Conservation (phyloP, 1,140 invertebrate genomes). For the Orchesella cincta region DNA sequence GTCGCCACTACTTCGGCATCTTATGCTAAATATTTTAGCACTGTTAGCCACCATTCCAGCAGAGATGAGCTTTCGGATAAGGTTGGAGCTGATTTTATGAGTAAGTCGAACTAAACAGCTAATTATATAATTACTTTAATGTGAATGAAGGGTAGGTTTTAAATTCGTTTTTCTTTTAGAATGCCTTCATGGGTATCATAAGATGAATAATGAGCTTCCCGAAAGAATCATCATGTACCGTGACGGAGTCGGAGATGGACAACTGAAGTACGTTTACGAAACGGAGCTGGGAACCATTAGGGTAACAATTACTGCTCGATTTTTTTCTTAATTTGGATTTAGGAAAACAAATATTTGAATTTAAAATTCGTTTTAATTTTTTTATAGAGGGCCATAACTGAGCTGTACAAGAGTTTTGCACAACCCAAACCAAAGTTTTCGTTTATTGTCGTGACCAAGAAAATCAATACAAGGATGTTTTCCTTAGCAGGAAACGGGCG, state of each 20-base stretch:
- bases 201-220: conserved; percentile 56
- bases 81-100: conserved; percentile 64
- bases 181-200: conserved; percentile 60
- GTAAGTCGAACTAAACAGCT: conserved; percentile 31
- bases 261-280: conserved; percentile 59
- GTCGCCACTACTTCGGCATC: conserved; percentile 72
- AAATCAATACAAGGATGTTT: conserved; percentile 62
- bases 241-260: conserved; percentile 84
- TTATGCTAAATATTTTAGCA: conserved; percentile 69
- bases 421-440: conserved; percentile 55
- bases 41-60: conserved; percentile 67
- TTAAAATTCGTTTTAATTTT: not conserved
- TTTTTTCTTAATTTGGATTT: not conserved
- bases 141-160: not conserved
- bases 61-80: conserved; percentile 58
- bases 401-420: not conserved
- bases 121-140: not conserved
- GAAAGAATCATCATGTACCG: conserved; percentile 69
- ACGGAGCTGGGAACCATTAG: conserved; percentile 41
- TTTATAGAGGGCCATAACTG: too few species aligned
- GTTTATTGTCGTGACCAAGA: conserved; percentile 63
- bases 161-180: conserved; percentile 50
- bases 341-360: not conserved
- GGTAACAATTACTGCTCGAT: not conserved
- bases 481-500: too few species aligned